These are phyloP conservation scores for Hemiscyllium ocellatum DNA, from an alignment of 2,113 vertebrate genomes.

Conservation along the genomic window DNA sequence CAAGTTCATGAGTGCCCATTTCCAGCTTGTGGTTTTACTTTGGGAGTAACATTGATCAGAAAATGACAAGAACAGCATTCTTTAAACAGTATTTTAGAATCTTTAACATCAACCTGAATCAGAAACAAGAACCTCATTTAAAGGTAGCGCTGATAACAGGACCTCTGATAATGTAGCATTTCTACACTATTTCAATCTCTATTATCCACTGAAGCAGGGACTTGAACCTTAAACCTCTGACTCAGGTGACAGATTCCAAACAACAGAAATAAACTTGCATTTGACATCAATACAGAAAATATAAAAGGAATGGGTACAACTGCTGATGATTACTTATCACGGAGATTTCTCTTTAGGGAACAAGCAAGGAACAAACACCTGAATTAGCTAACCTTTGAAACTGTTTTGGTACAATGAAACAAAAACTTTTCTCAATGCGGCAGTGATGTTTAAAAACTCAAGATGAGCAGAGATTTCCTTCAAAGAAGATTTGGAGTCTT, in stretches of 20 bases:
- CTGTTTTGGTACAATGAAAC: neutral
- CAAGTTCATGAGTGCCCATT: neutral
- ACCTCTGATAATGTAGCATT: neutral
- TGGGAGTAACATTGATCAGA: neutral
- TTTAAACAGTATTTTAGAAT: neutral
- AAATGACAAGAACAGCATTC: neutral
- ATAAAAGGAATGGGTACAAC: neutral
- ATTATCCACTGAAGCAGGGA: too few species aligned
- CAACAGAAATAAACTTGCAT: neutral
- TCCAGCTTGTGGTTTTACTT: neutral
- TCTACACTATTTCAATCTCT: neutral
- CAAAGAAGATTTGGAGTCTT: neutral
- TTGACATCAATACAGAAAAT: neutral
- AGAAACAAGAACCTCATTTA: neutral
- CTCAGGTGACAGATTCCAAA: neutral
- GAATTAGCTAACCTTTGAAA: neutral
- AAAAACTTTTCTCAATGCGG: too few species aligned
- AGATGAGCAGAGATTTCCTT: neutral
- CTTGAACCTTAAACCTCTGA: neutral
- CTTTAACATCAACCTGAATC: neutral
- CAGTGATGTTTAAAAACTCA: neutral
- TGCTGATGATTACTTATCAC: neutral
- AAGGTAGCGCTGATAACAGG: neutral
- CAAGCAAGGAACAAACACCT: neutral
- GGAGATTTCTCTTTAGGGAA: neutral